phyloP scores from a whole-genome alignment of 2,797 vertebrate genomes.

The Pipistrellus nathusii region DNA sequence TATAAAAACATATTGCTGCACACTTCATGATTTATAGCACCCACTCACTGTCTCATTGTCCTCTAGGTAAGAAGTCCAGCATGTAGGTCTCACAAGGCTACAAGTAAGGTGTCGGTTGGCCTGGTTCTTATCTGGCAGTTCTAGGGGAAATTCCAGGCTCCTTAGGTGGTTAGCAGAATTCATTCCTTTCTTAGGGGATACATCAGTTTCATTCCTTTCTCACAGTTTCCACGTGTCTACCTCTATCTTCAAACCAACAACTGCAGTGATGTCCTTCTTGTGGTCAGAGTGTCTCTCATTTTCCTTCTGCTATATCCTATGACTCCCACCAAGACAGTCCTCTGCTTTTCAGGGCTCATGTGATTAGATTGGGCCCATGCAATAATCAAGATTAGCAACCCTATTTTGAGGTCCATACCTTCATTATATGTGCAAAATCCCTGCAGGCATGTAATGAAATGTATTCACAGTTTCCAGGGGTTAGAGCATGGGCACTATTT shows the following conservation, averaged over 20 bases:
- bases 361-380: not conserved
- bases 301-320: not conserved
- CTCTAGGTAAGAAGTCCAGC: not conserved
- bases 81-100: not conserved
- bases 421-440: not conserved
- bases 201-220: not conserved
- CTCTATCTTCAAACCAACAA: not conserved
- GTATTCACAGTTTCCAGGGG: not conserved
- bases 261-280: not conserved
- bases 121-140: not conserved
- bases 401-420: slow-evolving; percentile 4
- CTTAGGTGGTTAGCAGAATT: not conserved
- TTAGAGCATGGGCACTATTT: not conserved
- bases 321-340: not conserved
- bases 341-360: not conserved
- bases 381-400: not conserved
- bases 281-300: not conserved
- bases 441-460: not conserved
- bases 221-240: not conserved
- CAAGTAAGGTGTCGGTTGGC: not conserved
- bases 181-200: not conserved
- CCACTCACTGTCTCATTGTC: not conserved
- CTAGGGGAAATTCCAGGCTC: not conserved
- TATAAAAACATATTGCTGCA: not conserved
- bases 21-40: not conserved